Conservation (phyloP, 2,888 invertebrate genomes). For the Leptopilina drosophilae region DNA sequence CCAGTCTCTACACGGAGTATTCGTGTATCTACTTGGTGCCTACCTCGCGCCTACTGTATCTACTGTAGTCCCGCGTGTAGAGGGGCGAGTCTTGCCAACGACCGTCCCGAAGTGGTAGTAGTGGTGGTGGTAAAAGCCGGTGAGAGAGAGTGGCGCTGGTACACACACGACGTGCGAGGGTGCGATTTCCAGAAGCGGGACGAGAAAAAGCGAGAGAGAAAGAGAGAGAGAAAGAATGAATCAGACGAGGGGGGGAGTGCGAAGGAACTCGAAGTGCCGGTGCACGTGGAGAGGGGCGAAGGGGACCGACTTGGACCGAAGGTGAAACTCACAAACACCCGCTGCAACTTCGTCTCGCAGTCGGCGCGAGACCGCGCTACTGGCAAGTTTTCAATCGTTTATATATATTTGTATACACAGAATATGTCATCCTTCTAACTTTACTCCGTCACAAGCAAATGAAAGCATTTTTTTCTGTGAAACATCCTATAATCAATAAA, state of each 20-base stretch:
- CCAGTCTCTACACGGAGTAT: slow-evolving; percentile 56
- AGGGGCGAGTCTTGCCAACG: slow-evolving; percentile 58
- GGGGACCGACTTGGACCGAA: slow-evolving; percentile 60
- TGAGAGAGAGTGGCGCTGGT: slow-evolving; percentile 40
- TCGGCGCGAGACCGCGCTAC: slow-evolving; percentile 77
- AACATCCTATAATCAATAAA: too few species aligned
- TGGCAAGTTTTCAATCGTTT: slow-evolving; percentile 59
- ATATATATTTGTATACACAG: too few species aligned
- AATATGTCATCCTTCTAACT: too few species aligned
- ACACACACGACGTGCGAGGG: slow-evolving; percentile 57
- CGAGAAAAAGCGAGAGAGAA: too few species aligned
- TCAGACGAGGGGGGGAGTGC: background rate
- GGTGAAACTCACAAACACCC: slow-evolving; percentile 69
- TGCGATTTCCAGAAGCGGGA: slow-evolving; percentile 34
- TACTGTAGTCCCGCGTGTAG: slow-evolving; percentile 49
- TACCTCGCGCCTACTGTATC: slow-evolving; percentile 68
- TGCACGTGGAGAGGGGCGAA: slow-evolving; percentile 48
- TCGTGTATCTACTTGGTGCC: slow-evolving; percentile 69
- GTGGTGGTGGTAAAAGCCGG: slow-evolving; percentile 31
- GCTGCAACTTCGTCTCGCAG: slow-evolving; percentile 67
- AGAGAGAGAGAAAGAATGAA: too few species aligned
- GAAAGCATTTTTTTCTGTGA: too few species aligned
- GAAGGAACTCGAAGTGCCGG: slow-evolving; percentile 34
- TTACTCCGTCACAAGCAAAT: too few species aligned
- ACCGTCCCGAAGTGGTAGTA: slow-evolving; percentile 23